Conservation (phyloP, 2,797 vertebrate genomes). For the Leptoclinus maculatus region DNA sequence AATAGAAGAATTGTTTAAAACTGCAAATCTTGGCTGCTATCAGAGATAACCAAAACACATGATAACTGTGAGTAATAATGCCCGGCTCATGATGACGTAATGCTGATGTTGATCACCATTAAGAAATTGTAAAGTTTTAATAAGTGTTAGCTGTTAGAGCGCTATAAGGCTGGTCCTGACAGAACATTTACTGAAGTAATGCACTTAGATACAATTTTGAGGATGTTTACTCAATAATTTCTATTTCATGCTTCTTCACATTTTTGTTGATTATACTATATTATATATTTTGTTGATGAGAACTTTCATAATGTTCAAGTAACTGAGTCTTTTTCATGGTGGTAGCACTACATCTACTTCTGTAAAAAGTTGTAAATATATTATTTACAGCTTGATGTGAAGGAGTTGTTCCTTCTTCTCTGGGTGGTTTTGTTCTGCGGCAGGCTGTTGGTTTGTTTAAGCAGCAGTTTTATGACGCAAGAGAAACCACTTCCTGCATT, state of each 20-base stretch:
- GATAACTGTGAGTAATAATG: no score
- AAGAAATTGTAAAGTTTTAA: no score
- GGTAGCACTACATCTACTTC: not conserved
- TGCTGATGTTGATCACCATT: no score
- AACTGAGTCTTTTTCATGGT: not conserved
- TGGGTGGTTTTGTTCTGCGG: not conserved
- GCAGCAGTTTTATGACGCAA: conserved; percentile 28
- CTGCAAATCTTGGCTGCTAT: not conserved
- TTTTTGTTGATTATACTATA: not conserved
- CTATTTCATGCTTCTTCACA: not conserved
- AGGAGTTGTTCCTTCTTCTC: not conserved
- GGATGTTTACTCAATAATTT: not conserved
- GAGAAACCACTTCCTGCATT: conserved; percentile 41
- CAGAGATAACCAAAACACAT: not conserved
- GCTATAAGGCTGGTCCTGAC: no score
- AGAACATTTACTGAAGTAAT: not conserved
- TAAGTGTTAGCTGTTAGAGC: no score
- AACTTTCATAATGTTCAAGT: not conserved
- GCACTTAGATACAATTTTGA: not conserved
- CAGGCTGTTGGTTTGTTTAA: conserved; percentile 9
- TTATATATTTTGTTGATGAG: no score
- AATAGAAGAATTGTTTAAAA: not conserved
- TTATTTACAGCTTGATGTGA: no score
- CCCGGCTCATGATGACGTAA: not conserved
- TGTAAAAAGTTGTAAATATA: not conserved